These are phyloP conservation scores for Brevimyrus niger DNA, from an alignment of 2,113 vertebrate genomes.

Conservation along the genomic window DNA sequence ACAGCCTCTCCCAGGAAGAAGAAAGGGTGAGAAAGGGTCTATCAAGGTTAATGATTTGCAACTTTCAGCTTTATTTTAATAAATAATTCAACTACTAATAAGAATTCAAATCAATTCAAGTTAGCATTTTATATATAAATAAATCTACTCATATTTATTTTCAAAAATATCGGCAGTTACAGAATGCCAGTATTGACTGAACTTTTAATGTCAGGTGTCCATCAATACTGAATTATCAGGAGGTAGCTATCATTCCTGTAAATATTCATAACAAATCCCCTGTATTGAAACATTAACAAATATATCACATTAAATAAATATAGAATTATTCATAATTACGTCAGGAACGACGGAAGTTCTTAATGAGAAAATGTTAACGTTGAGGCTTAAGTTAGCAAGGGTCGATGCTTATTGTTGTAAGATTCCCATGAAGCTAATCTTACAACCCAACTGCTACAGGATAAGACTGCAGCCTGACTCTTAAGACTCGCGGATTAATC, in stretches of 20 bases:
- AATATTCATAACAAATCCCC: not conserved
- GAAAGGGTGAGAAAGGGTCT: not conserved
- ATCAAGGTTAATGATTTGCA: not conserved
- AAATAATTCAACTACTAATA: not conserved
- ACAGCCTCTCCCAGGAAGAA: not conserved
- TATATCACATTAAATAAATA: not conserved
- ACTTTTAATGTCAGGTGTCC: slow-evolving; percentile 9
- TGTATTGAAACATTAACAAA: not conserved
- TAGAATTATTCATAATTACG: not conserved
- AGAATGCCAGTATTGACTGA: not conserved
- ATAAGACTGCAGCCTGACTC: not conserved
- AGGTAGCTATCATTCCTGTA: not conserved
- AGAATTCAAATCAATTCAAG: not conserved
- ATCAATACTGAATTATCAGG: not conserved
- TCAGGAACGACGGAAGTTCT: not conserved
- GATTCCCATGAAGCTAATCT: not conserved
- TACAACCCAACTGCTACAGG: not conserved
- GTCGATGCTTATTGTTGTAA: not conserved
- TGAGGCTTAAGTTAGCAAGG: not conserved
- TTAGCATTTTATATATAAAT: not conserved
- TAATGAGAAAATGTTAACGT: not conserved
- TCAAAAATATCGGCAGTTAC: not conserved
- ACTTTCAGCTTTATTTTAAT: not conserved
- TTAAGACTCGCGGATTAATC: not conserved
- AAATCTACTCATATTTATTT: not conserved